These are phyloP conservation scores for Meganola albula DNA, from an alignment of 2,888 invertebrate species.

Conservation along the genomic window DNA sequence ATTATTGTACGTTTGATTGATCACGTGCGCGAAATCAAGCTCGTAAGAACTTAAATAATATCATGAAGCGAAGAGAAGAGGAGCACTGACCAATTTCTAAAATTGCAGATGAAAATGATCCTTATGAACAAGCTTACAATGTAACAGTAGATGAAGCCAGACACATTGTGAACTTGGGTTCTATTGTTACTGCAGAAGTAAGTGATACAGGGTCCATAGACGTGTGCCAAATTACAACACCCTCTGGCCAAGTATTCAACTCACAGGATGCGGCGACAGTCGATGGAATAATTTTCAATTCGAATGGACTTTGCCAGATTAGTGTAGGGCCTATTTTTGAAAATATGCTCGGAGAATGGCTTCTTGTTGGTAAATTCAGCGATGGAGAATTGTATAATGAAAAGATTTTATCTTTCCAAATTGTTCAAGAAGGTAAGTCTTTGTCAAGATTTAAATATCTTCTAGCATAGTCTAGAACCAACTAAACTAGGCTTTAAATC, in stretches of 20 bases:
- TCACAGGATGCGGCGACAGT: conserved; percentile 4
- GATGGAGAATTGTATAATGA: conserved; percentile 30
- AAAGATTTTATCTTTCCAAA: conserved; percentile 22
- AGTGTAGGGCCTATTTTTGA: conserved; percentile 31
- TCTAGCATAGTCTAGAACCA: no score
- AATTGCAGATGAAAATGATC: conserved; percentile 35
- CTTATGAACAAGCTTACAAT: conserved; percentile 39
- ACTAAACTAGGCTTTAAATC: no score
- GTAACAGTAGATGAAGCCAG: conserved; percentile 24
- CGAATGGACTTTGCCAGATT: conserved; percentile 25
- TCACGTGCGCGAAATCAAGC: no score
- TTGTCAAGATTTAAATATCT: no score
- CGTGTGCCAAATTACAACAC: conserved; percentile 28
- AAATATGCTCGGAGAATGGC: conserved; percentile 36
- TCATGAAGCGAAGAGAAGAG: no score
- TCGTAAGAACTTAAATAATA: no score
- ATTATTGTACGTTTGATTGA: no score
- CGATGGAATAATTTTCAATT: conserved; percentile 25
- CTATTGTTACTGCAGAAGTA: conserved; percentile 21
- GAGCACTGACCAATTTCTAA: neutral
- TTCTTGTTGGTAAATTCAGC: conserved; percentile 38
- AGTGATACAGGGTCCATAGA: conserved; percentile 23
- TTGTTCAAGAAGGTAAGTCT: conserved; percentile 37
- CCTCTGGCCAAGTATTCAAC: conserved; percentile 23
- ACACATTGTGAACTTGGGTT: conserved; percentile 29